These are phyloP conservation scores for Athrips mouffetella DNA, from an alignment of 2,888 invertebrate species.

Conservation along the genomic window DNA sequence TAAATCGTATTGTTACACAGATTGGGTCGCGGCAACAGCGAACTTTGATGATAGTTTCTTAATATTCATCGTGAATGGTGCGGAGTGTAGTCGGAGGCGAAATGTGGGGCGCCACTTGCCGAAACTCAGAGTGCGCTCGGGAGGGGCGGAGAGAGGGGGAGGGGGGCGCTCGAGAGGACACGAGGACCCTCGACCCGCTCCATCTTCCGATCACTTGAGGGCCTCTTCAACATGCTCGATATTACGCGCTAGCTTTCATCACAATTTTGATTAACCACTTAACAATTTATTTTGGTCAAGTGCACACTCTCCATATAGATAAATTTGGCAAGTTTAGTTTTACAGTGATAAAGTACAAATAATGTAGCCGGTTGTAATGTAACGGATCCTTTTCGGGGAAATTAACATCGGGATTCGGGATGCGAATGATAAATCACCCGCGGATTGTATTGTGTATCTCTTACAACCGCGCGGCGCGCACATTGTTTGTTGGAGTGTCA, in stretches of 20 bases:
- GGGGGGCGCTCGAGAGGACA: background rate
- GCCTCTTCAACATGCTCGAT: conserved; percentile 1
- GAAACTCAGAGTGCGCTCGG: conserved; percentile 1
- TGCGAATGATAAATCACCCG: no score
- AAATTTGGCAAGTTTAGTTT: no score
- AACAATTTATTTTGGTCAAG: conserved; percentile 2
- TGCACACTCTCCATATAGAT: background rate
- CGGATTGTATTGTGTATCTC: no score
- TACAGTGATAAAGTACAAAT: no score
- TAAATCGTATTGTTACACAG: background rate
- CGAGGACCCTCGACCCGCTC: conserved; percentile 7
- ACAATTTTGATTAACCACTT: conserved; percentile 3
- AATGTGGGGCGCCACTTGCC: background rate
- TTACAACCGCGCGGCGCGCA: no score
- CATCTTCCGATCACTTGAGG: conserved; percentile 9
- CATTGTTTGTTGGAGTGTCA: no score
- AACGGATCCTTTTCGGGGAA: no score
- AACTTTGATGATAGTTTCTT: background rate
- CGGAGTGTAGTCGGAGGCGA: background rate
- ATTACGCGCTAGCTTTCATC: conserved; percentile 5
- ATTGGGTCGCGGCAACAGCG: background rate
- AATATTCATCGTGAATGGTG: background rate
- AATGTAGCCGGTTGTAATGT: no score
- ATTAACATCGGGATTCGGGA: no score
- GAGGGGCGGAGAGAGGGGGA: background rate